These are phyloP conservation scores for Sebastes umbrosus DNA, from an alignment of 2,797 vertebrate species.

Conservation along the genomic window DNA sequence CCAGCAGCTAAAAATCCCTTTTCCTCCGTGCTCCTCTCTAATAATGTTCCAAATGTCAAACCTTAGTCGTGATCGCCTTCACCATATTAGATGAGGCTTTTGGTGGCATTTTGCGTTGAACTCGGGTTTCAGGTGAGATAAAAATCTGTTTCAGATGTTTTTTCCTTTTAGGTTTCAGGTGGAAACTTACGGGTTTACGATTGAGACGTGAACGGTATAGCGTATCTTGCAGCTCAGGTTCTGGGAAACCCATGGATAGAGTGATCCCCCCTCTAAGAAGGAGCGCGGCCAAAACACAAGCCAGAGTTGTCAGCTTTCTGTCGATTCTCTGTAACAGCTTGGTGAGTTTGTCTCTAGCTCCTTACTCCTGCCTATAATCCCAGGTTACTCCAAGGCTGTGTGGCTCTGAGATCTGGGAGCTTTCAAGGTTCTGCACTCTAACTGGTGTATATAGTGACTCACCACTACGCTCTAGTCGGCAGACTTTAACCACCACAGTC, in stretches of 20 bases:
- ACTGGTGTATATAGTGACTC: constrained; percentile 62
- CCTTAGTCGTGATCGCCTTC: constrained; percentile 35
- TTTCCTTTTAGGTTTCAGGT: constrained; percentile 2
- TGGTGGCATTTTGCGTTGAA: constrained; percentile 48
- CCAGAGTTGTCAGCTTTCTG: background rate
- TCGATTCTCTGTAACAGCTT: constrained; percentile 1
- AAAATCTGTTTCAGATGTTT: constrained; percentile 21
- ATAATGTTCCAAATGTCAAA: constrained; percentile 69
- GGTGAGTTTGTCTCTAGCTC: constrained; percentile 24
- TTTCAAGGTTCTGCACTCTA: constrained; percentile 50
- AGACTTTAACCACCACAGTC: constrained; percentile 51
- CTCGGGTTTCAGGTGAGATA: constrained; percentile 32
- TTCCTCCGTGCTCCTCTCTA: constrained; percentile 2
- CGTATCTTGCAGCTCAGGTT: background rate
- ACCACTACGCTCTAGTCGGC: constrained; percentile 42
- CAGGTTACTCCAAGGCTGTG: constrained; percentile 48
- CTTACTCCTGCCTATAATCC: constrained; percentile 40
- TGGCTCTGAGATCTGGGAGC: constrained; percentile 44
- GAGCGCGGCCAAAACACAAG: constrained; percentile 2
- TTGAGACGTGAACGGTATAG: background rate
- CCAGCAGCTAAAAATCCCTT: constrained; percentile 18
- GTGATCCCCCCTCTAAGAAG: background rate
- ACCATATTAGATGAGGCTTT: constrained; percentile 43
- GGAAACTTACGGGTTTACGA: constrained; percentile 3
- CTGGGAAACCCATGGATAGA: background rate